Conservation (phyloP, 2,113 vertebrate genomes). For the Nansenia antarctica region DNA sequence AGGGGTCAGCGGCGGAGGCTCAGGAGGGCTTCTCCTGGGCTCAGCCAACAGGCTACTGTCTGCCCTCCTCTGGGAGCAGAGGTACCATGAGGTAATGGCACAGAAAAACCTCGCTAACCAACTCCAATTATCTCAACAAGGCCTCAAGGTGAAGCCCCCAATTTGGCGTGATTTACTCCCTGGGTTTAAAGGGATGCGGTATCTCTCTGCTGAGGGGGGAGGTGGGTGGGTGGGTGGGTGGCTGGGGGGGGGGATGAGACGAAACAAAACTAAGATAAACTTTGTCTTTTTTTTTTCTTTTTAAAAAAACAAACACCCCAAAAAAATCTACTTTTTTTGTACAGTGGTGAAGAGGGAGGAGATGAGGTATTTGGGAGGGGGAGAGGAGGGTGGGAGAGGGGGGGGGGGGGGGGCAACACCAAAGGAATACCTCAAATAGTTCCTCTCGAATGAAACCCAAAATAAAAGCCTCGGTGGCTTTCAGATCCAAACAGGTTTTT, state of each 20-base stretch:
- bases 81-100: constrained; percentile 76
- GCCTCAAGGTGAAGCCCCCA: constrained; percentile 72
- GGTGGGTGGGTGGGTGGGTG: constrained; percentile 19
- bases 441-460: constrained; percentile 49
- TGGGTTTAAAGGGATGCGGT: constrained; percentile 63
- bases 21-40: not conserved
- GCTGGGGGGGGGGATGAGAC: constrained; percentile 19
- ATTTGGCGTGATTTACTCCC: constrained; percentile 71
- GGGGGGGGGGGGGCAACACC: constrained; percentile 38
- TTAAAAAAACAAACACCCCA: constrained; percentile 44
- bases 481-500: constrained; percentile 41
- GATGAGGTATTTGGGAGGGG: constrained; percentile 55
- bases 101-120: constrained; percentile 73
- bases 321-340: no score
- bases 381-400: not conserved
- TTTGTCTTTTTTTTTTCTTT: no score
- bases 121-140: constrained; percentile 76
- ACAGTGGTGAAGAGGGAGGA: no score
- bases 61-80: constrained; percentile 52
- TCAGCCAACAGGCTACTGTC: constrained; percentile 59
- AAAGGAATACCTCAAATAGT: constrained; percentile 58
- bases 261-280: constrained; percentile 62
- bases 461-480: constrained; percentile 42
- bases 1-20: constrained; percentile 29
- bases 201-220: constrained; percentile 44